Evolutionary conservation across 2,797 vertebrate species (phyloP), one percentile per base, ranked within the genome.

Genomic region (Silurus aristotelis): DNA sequence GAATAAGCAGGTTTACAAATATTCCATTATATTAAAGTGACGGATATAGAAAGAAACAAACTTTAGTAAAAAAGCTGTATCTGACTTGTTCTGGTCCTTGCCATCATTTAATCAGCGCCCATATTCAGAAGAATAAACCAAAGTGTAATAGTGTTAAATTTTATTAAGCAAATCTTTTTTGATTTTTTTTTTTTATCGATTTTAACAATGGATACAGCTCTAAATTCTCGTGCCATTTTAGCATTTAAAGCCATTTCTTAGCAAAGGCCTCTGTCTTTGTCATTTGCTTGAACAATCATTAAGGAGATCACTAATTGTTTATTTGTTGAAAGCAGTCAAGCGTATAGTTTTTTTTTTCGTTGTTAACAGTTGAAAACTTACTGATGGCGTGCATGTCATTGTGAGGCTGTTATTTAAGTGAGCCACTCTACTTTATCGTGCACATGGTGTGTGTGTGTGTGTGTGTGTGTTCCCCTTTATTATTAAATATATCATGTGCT

Each of bases 401-500:
- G 43, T 61, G 58, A 31, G 25, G 6, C 19, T 2, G 4, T 13
- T 27, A 22, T 38, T 77, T 7, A 38, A 60, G 17, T 38, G 19
- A 77, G 27, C 27, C 31, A 2, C 1, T 14, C 12, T n/a, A 3
- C 12, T 43, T 78, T 38, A 58, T 76, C 6, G 38, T 19, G 13
- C 25, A 17, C 52, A 25, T 71, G 20, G 3, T 25, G 1, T 75
- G 10, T 64, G 13, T 43, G 8, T 61, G 3, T 25, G 1, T 75
- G 10, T 64, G 13, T 43, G 8, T 61, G 10, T 27, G 15, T 82
- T 75, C 19, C 20, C 58, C 19, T 13, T 58, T 58, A 80, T 46
- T 52, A 70, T 80, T 58, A 15, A 60, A 52, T 80, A 83, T 64
- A 84, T 89, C 87, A 64, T n/a, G 19, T 84, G 61, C 43, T 25